A percentile compares a stretch with the other conserved stretches of the same genome.
Evolutionary conservation across 2,113 vertebrate species (phyloP).

Genomic region (Patagioenas fasciata): DNA sequence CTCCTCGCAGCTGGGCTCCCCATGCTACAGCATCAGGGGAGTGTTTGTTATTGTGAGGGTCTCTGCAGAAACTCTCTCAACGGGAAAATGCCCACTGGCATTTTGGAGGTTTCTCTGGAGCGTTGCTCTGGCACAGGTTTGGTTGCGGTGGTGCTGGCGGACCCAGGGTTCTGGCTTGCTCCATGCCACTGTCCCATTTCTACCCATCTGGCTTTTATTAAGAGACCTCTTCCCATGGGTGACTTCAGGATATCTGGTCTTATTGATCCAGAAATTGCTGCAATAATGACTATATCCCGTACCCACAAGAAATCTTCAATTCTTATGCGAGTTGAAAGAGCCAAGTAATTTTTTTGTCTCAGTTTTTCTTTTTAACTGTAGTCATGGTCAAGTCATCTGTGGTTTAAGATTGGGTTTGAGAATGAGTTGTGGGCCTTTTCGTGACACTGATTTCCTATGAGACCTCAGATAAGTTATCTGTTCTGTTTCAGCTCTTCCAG

Average conservation of each 20-base stretch:
- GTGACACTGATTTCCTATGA: neutral
- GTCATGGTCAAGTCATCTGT: neutral
- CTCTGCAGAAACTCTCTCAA: neutral
- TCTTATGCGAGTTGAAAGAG: neutral
- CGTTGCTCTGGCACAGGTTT: neutral
- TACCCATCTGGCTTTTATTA: neutral
- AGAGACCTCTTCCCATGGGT: neutral
- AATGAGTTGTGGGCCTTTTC: neutral
- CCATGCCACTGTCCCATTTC: neutral
- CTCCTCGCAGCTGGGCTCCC: accelerated
- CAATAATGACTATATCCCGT: neutral
- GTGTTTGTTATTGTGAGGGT: neutral
- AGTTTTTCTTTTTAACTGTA: neutral
- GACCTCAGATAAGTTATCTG: neutral
- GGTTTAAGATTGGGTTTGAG: neutral
- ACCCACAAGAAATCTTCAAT: neutral
- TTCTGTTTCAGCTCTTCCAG: neutral
- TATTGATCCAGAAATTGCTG: neutral
- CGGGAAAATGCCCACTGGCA: neutral
- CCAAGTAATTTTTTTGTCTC: neutral
- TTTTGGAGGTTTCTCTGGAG: neutral
- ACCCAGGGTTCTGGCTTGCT: neutral
- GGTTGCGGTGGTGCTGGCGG: neutral
- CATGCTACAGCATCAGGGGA: accelerated
- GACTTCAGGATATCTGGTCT: neutral